Percentiles rank a stretch among this genome's conserved stretches.
Conservation (phyloP, 2,888 invertebrate species). For the Idaea aversata region DNA sequence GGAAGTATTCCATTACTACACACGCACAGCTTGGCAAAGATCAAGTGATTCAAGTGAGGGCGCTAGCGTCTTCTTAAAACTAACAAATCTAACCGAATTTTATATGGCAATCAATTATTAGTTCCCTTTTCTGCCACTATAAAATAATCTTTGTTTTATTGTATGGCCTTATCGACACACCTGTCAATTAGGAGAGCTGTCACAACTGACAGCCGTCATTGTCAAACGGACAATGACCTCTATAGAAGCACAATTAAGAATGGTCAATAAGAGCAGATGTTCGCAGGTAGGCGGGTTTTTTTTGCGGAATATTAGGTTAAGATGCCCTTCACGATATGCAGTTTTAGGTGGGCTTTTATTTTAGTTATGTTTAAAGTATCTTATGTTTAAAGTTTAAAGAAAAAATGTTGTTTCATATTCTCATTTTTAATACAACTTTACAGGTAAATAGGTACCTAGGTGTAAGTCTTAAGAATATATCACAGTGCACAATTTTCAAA, state of each 20-base stretch:
- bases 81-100: too few species aligned
- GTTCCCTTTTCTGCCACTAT: constrained; percentile 7
- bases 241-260: constrained; percentile 42
- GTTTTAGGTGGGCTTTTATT: background rate
- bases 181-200: constrained; percentile 58
- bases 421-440: too few species aligned
- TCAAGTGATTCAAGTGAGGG: background rate
- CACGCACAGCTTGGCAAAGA: background rate
- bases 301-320: constrained; percentile 6
- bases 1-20: constrained; percentile 38
- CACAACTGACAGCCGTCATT: constrained; percentile 33
- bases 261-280: constrained; percentile 35
- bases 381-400: background rate
- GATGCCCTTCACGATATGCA: constrained; percentile 10
- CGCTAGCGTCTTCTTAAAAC: too few species aligned
- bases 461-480: too few species aligned
- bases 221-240: constrained; percentile 39
- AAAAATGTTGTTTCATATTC: too few species aligned
- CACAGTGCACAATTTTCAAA: too few species aligned
- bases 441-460: too few species aligned
- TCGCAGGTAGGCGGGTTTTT: constrained; percentile 36
- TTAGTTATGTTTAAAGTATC: background rate
- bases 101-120: background rate
- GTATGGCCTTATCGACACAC: constrained; percentile 30
- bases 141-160: background rate